Evolutionary conservation across 2,888 invertebrate genomes (phyloP), one percentile per base, ranked within the genome.

Genomic region (Pristionchus maxplancki): DNA sequence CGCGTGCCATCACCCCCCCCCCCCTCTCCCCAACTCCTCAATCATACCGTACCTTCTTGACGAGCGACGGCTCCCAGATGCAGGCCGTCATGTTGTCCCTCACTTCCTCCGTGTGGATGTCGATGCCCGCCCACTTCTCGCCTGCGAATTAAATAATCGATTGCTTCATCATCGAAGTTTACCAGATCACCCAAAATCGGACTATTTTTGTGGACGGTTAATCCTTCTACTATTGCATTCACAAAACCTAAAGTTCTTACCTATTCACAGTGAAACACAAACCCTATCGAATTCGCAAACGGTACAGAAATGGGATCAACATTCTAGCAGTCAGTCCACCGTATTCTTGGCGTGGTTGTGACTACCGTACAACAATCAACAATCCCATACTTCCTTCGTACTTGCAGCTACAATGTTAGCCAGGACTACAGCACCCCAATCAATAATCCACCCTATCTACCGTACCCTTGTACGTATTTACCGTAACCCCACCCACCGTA

Each of bases 51-150:
- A 94, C 94, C 91, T 97, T 97, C 96, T 99, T 99, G 87, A 99
- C 97, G 67, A 99, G 96, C 13, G 98, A 97, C 0, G 99, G 99
- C 95, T 99, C 99, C 98, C 99, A 99, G 88, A 99, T 98, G 95
- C 97, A 99, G 8, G 96, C 96, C 84, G 96, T 96, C 95, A 97
- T 97, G 96, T 99, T 99, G 95, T 99, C 98, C 0, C 97, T 88
- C 91, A 98, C 97, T 94, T 98, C 97, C 95, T 99, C 99, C 94
- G 97, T 97, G 94, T 96, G 97, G 81, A 99, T 97, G 95, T 99
- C 98, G 64, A 99, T 97, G 58, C 99, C 99, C 95, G 96, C 98
- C 98, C 98, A 94, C 88, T 93, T 93, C 87, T 94, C 93, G 24
- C 93, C 91, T 91, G 86, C 78, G 89, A 88, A 44, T 20, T 5